These are phyloP conservation scores for Heliornis fulica DNA, from an alignment of 2,113 vertebrate genomes.

Conservation along the genomic window DNA sequence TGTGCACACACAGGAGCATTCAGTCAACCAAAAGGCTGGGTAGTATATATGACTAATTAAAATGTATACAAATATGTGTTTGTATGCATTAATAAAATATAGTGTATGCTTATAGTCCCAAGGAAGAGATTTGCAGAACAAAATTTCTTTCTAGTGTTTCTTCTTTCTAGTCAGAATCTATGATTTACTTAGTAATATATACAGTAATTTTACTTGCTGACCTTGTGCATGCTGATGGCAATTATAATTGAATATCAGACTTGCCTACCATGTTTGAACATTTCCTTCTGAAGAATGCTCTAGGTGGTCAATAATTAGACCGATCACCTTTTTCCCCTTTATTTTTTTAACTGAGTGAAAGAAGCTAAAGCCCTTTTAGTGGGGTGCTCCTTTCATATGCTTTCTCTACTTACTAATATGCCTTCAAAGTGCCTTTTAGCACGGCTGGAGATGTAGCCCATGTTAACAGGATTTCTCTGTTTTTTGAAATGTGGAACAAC, in stretches of 20 bases:
- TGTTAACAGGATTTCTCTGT: not conserved
- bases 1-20: not conserved
- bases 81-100: not conserved
- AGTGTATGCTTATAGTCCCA: not conserved
- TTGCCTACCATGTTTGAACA: not conserved
- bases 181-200: not conserved
- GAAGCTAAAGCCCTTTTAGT: not conserved
- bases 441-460: not conserved
- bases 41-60: not conserved
- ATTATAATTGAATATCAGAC: not conserved
- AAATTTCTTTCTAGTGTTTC: not conserved
- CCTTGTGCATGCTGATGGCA: not conserved
- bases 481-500: not conserved
- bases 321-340: not conserved
- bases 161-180: not conserved
- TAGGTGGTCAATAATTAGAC: not conserved
- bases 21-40: not conserved
- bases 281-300: not conserved
- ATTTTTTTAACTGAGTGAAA: not conserved
- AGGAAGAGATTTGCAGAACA: not conserved
- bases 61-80: not conserved
- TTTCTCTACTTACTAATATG: not conserved
- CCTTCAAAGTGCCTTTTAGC: constrained; percentile 11
- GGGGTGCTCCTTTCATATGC: not conserved
- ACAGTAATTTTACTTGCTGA: not conserved